Base-by-base conservation (phyloP, 2,113 vertebrate species). In the Rhinichthys klamathensis region DNA sequence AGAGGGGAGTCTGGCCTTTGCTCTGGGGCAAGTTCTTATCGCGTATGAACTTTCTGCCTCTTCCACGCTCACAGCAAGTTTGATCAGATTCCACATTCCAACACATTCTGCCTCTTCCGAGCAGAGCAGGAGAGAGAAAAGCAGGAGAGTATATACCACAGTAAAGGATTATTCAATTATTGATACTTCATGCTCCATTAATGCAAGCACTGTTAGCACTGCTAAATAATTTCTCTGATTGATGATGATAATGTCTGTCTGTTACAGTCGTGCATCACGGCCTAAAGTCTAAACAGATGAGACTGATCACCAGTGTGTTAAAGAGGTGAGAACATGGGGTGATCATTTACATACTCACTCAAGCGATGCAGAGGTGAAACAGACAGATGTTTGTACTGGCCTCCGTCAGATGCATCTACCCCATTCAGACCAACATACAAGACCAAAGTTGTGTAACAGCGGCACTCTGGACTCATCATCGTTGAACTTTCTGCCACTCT, bases 51-150 rank as follows among this genome's bases (percentile, higher is more conserved):
- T 78, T 69, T 87, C 30, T 30, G 74, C 58, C 21, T 10, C 67
- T 56, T 78, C 44, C 80, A 84, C 74, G 13, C 58, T 81, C 8
- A 16, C 8, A 88, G 60, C 83, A 87, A 90, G 88, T 89, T 88
- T 84, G 78, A 75, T 84, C 85, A 69, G 85, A 93, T 93, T 92
- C 88, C 87, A 87, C 87, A 87, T 91, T 91, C 86, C 80, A 86
- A 67, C 38, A 49, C 74, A 58, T n/a, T 60, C 8, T 35, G 27
- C 67, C 13, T 30, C 75, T 69, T 74, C 15, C 27, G 5, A 54
- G 16, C 6, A 8, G 2, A 63, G 11, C n/a, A 72, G 21, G 7
- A 46, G 12, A 86, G 49, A 51, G 32, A 30, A 38, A 56, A 21
- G 63, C 61, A 83, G 61, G 41, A 21, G 35, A 67, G 60, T 46